Evolutionary conservation across 2,113 vertebrate species (phyloP).

Genomic region (Phasianus colchicus): DNA sequence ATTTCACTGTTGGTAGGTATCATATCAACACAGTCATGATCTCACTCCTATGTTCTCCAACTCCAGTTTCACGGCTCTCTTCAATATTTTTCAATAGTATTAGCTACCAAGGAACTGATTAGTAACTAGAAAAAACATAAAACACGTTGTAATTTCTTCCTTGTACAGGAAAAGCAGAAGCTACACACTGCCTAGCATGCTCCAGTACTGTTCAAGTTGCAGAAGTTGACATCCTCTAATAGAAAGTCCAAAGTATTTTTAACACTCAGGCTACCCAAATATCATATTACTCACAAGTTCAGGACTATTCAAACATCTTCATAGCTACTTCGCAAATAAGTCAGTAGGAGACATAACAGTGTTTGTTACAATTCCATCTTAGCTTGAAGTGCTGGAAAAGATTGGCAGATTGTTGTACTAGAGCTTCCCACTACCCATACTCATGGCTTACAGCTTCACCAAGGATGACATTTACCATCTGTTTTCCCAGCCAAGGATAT

Average conservation of each 20-base stretch:
- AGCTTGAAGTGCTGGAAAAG: background rate
- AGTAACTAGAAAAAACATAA: background rate
- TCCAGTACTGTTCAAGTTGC: background rate
- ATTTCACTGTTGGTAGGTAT: background rate
- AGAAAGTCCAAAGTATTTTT: background rate
- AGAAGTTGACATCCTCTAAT: background rate
- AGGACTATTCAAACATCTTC: background rate
- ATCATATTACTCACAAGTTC: background rate
- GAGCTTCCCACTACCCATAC: background rate
- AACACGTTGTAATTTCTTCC: background rate
- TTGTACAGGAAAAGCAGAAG: background rate
- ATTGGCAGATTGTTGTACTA: background rate
- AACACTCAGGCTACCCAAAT: background rate
- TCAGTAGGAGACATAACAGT: background rate
- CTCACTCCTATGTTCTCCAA: background rate
- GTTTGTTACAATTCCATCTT: background rate
- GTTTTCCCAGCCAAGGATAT: background rate
- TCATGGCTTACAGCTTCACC: background rate
- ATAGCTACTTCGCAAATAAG: background rate
- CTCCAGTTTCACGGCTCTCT: background rate
- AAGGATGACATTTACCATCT: background rate
- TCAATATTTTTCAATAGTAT: background rate
- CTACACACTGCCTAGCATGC: background rate
- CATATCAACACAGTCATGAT: background rate
- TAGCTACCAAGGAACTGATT: background rate